Percentiles rank a stretch among this genome's conserved stretches.
Evolutionary conservation across 2,888 invertebrate species (phyloP).

Genomic region (Mythimna loreyi): DNA sequence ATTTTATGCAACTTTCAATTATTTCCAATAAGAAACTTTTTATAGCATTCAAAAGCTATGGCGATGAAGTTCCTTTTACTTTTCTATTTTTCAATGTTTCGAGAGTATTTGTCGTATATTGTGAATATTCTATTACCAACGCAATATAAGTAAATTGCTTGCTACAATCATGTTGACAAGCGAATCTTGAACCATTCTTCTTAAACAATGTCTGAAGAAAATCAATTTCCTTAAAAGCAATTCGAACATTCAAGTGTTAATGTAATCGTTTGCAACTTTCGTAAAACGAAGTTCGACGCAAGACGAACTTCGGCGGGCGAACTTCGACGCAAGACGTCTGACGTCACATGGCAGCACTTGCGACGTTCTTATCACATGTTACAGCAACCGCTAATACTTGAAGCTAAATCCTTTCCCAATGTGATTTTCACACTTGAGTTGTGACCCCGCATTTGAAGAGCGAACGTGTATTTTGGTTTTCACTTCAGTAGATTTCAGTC

Average conservation of each 20-base stretch:
- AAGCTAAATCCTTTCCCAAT: conserved; percentile 49
- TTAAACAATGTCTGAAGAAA: conserved; percentile 17
- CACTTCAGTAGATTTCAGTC: conserved; percentile 42
- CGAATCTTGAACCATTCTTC: conserved; percentile 31
- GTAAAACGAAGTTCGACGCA: conserved; percentile 33
- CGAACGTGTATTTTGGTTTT: conserved; percentile 46
- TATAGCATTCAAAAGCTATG: neutral
- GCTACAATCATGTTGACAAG: conserved; percentile 9
- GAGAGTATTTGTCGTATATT: neutral
- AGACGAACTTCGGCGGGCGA: conserved; percentile 21
- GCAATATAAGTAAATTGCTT: conserved; percentile 24
- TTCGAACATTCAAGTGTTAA: conserved; percentile 43
- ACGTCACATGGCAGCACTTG: conserved; percentile 21
- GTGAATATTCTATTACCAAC: neutral
- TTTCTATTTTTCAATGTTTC: neutral
- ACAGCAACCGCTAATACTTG: conserved; percentile 47
- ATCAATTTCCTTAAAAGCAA: conserved; percentile 45
- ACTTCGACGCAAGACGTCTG: conserved; percentile 30
- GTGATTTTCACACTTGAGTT: conserved; percentile 63
- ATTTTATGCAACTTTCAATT: neutral
- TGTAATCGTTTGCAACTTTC: conserved; percentile 21
- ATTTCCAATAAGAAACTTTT: neutral
- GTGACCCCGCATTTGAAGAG: conserved; percentile 36
- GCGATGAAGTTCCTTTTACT: neutral
- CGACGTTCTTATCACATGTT: conserved; percentile 47